Evolutionary conservation across 2,888 invertebrate species (phyloP).

Genomic region (Meghimatium bilineatum): DNA sequence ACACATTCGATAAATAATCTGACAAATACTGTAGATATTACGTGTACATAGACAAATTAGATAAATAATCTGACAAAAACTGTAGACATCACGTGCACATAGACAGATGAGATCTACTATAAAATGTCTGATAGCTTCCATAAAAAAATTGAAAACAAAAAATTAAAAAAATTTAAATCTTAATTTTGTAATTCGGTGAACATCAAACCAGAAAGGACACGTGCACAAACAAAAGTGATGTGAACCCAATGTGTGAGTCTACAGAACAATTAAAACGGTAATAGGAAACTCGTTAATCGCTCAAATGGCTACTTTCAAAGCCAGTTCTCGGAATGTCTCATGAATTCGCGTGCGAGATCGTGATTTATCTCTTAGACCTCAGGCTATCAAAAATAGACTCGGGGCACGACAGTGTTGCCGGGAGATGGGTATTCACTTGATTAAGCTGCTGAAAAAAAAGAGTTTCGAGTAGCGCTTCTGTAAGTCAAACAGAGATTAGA

Average conservation of each 20-base stretch:
- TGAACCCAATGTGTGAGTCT: background rate
- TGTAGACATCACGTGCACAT: too few relatives aligned
- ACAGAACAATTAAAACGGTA: conserved; percentile 1
- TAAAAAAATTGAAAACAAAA: too few relatives aligned
- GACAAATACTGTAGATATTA: too few relatives aligned
- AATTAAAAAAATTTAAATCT: too few relatives aligned
- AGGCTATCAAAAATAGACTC: conserved; percentile 14
- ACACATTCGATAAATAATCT: too few relatives aligned
- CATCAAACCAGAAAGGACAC: background rate
- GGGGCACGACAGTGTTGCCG: background rate
- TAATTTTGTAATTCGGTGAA: background rate
- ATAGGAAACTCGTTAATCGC: conserved; percentile 30
- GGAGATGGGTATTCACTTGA: background rate
- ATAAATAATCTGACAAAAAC: too few relatives aligned
- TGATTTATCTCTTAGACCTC: conserved; percentile 14
- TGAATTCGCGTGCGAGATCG: conserved; percentile 11
- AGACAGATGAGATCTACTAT: too few relatives aligned
- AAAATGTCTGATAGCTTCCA: background rate
- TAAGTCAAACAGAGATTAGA: background rate
- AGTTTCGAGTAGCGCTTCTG: conserved; percentile 1
- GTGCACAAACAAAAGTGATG: conserved; percentile 5
- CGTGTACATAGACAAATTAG: too few relatives aligned
- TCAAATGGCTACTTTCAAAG: conserved; percentile 24
- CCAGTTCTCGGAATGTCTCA: conserved; percentile 5
- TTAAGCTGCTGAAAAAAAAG: background rate